phyloP scores from a whole-genome alignment of 1,140 invertebrate species.

The Drosophila orena region DNA sequence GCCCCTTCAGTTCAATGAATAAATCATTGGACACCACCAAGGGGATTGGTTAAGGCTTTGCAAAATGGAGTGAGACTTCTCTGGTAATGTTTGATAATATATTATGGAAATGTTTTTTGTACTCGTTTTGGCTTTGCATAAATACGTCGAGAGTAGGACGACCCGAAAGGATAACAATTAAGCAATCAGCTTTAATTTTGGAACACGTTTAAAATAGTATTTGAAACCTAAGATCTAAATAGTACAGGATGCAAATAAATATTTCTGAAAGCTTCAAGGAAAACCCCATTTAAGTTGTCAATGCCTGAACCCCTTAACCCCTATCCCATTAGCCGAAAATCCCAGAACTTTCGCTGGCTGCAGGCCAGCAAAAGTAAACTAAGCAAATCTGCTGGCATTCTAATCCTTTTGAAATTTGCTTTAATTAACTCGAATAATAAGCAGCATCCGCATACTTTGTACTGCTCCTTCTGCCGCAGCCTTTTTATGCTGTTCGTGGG shows the following conservation, averaged over 20 bases:
- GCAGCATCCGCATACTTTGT: conserved; percentile 42
- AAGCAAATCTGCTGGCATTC: conserved; percentile 64
- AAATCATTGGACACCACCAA: conserved; percentile 33
- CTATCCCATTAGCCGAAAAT: conserved; percentile 20
- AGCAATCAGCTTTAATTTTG: too few species aligned
- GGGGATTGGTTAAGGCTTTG: conserved; percentile 26
- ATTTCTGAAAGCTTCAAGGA: neutral
- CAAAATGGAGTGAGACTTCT: conserved; percentile 9
- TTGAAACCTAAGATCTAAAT: too few species aligned
- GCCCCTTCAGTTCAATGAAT: conserved; percentile 39
- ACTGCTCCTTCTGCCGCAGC: neutral
- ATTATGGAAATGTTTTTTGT: conserved; percentile 32
- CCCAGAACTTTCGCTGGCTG: conserved; percentile 14
- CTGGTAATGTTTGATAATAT: conserved; percentile 52
- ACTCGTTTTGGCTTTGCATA: conserved; percentile 42
- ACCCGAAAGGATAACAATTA: conserved; percentile 15
- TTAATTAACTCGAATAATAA: conserved; percentile 78
- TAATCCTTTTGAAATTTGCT: conserved; percentile 77
- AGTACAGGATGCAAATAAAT: neutral
- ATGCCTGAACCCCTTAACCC: conserved; percentile 2
- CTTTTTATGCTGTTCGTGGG: conserved; percentile 64
- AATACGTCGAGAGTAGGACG: conserved; percentile 9
- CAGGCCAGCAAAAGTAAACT: conserved; percentile 36
- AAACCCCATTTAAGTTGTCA: conserved; percentile 12
- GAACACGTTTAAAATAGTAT: neutral